Conservation (phyloP, 2,888 invertebrate species). For the Eristalis arbustorum region DNA sequence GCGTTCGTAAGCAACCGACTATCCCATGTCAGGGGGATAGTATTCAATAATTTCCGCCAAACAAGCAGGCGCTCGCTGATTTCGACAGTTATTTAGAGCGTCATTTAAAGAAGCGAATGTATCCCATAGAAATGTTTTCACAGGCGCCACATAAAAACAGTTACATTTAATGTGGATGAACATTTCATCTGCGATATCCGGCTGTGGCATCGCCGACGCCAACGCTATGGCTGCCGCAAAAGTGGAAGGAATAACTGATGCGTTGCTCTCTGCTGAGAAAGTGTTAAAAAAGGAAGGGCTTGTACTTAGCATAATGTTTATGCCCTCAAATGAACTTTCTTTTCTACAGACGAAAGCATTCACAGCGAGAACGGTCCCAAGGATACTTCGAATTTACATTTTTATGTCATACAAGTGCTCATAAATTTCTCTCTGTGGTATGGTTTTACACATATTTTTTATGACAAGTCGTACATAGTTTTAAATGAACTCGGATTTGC, state of each 20-base stretch:
- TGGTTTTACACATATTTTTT: conserved; percentile 52
- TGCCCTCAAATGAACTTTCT: conserved; percentile 60
- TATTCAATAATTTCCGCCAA: conserved; percentile 61
- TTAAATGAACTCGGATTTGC: conserved; percentile 69
- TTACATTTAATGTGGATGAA: conserved; percentile 63
- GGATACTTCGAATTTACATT: conserved; percentile 66
- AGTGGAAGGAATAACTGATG: conserved; percentile 51
- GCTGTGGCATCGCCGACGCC: conserved; percentile 2
- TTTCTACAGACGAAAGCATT: conserved; percentile 14
- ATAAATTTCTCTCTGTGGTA: conserved; percentile 56
- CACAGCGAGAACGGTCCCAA: conserved; percentile 19
- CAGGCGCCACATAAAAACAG: conserved; percentile 66
- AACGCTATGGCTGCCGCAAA: conserved; percentile 15
- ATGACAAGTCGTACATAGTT: conserved; percentile 66
- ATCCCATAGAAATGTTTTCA: conserved; percentile 37
- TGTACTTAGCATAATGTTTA: conserved; percentile 62
- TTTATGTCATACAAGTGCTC: conserved; percentile 68
- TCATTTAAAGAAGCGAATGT: conserved; percentile 42
- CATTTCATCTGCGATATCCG: conserved; percentile 55
- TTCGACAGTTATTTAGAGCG: conserved; percentile 50
- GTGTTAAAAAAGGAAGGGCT: conserved; percentile 54
- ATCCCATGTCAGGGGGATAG: conserved; percentile 15
- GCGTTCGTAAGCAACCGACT: conserved; percentile 3
- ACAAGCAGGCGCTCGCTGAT: conserved; percentile 44
- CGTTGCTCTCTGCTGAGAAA: conserved; percentile 37